Evolutionary conservation across 64 coral and sea anemone genomes (phyloP).

Genomic region (Astreopora myriophthalma): DNA sequence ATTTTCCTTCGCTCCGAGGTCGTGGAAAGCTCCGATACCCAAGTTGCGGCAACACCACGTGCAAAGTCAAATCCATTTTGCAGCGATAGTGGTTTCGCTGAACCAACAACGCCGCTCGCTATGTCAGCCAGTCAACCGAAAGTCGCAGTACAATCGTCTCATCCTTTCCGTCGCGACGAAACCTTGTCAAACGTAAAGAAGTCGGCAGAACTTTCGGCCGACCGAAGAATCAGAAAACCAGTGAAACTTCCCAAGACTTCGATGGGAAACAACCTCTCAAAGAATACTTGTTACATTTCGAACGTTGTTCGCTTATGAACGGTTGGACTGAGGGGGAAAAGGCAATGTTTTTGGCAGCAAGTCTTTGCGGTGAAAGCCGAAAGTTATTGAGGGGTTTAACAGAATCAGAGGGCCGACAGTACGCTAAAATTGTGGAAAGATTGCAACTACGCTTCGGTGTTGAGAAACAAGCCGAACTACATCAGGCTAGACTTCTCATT

Average conservation of each 20-base stretch:
- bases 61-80: neutral
- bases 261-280: neutral
- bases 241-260: slow-evolving; percentile 11
- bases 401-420: neutral
- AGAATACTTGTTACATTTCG: slow-evolving; percentile 29
- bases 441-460: slow-evolving; percentile 32
- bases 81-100: neutral
- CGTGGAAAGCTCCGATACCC: too few species aligned
- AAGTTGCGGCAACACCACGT: neutral
- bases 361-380: neutral
- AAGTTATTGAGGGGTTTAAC: slow-evolving; percentile 17
- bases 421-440: slow-evolving; percentile 9
- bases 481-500: slow-evolving; percentile 19
- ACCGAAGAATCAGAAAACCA: too few species aligned
- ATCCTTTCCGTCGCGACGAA: too few species aligned
- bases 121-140: neutral
- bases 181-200: too few species aligned
- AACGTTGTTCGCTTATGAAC: neutral
- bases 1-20: too few species aligned
- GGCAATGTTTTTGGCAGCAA: slow-evolving; percentile 11
- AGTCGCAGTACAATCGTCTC: neutral
- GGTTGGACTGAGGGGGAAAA: slow-evolving; percentile 8
- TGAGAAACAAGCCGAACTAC: slow-evolving; percentile 36
- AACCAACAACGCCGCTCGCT: neutral
- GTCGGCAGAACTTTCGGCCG: too few species aligned